Base-by-base conservation (phyloP, 1,140 invertebrate species). In the Rhysida immarginata region DNA sequence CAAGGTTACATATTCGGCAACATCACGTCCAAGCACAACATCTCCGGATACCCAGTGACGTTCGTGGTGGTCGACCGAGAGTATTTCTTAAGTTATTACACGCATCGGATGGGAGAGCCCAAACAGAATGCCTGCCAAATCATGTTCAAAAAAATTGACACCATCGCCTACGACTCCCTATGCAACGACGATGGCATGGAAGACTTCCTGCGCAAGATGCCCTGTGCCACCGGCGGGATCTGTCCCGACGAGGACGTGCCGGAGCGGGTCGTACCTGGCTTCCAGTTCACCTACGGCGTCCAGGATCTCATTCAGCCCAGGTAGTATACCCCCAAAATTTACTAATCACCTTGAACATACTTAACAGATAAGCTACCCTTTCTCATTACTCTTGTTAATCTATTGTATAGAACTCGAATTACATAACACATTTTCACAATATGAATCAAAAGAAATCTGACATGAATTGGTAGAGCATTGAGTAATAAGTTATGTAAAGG, bases 1-100 rank as follows among this genome's bases (percentile, higher is more conserved):
- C 83, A 84, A 71, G 93, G 94, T 26, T 96, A 90, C 69, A 92
- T 96, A 62, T 96, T 91, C 69, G 93, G 92, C 18, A 96, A 96
- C 72, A 80, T 96, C 25, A 92, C 88, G 23, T 79, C 85, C 0
- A 77, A 72, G 56, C 71, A 74, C 23, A 71, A 78, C 54, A 79
- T 81, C 58, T 74, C 77, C 52, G n/a, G n/a, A n/a, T 75, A 76
- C 60, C 78, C 80, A n/a, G 76, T 87, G 14, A 91, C 86, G 16
- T 78, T 95, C 52, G 86, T 89, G 26, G 85, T 94, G 14, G 74
- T 94, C 52, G 87, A 93, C 67, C 80, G 87, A 64, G 76, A 79
- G 56, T 84, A 86, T 72, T 95, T 95, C 73, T 71, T 91, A 58
- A 81, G 89, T 61, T 92, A 86, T 71, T 94, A 91, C 73, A 81